These are phyloP conservation scores for Dryomyza anilis DNA, from an alignment of 2,888 invertebrate genomes.

Conservation along the genomic window DNA sequence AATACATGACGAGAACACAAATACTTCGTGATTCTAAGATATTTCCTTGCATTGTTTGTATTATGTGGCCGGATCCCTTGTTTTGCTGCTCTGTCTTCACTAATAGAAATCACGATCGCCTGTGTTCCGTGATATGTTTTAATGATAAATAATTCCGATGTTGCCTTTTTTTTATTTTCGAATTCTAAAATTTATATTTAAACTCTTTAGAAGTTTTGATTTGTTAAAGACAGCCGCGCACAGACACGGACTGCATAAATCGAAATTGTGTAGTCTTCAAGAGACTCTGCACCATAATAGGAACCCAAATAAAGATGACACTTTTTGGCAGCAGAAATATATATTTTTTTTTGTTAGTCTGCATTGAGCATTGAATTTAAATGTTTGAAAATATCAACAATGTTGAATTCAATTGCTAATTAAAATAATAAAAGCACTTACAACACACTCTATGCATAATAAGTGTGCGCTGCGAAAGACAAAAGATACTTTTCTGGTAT, in stretches of 20 bases:
- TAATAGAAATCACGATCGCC: background rate
- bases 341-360: too few species aligned
- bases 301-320: background rate
- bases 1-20: background rate
- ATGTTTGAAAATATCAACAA: constrained; percentile 18
- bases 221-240: constrained; percentile 11
- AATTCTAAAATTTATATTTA: too few species aligned
- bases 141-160: too few species aligned
- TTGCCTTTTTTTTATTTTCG: too few species aligned
- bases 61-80: background rate
- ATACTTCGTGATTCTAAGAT: background rate
- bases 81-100: background rate
- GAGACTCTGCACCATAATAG: too few species aligned
- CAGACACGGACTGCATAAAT: background rate
- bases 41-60: background rate
- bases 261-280: too few species aligned
- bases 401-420: constrained; percentile 46
- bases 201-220: background rate
- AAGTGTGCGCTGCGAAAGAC: too few species aligned
- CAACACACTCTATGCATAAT: background rate
- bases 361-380: too few species aligned
- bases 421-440: constrained; percentile 52
- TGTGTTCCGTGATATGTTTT: constrained; percentile 9
- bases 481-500: too few species aligned
- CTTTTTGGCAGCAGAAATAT: too few species aligned